Evolutionary conservation across 2,888 invertebrate genomes (phyloP).

Genomic region (Laspeyria flexula): DNA sequence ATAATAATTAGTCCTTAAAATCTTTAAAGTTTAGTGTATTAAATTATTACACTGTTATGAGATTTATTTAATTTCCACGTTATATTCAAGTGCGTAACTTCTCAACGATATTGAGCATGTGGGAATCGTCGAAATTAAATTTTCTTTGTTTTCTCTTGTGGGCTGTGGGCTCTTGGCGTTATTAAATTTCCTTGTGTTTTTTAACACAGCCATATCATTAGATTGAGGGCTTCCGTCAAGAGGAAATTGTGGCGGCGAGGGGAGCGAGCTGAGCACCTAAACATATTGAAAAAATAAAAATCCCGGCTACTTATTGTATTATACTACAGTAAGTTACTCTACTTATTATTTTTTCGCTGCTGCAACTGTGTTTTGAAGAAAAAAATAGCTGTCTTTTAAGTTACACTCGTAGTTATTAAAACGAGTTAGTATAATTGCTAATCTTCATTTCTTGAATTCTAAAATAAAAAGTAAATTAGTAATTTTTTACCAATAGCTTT

Average conservation of each 20-base stretch:
- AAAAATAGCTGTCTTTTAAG: no score
- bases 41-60: conserved; percentile 8
- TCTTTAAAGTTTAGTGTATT: neutral
- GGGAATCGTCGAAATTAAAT: conserved; percentile 85
- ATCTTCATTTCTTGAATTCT: no score
- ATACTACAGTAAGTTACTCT: conserved; percentile 59
- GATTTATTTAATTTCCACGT: conserved; percentile 67
- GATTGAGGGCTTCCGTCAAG: conserved; percentile 86
- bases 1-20: neutral
- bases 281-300: conserved; percentile 86
- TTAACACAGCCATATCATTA: conserved; percentile 87
- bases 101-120: conserved; percentile 83
- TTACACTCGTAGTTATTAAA: no score
- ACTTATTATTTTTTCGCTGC: conserved; percentile 29
- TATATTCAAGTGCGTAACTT: conserved; percentile 67
- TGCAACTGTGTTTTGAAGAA: no score
- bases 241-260: conserved; percentile 85
- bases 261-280: conserved; percentile 80
- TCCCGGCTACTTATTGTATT: conserved; percentile 75
- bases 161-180: conserved; percentile 77
- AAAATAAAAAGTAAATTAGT: no score
- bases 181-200: conserved; percentile 87
- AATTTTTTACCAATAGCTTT: no score
- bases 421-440: no score
- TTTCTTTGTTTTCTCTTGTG: conserved; percentile 82